phyloP scores from a whole-genome alignment of 2,888 invertebrate species.

The Erynnis tages region DNA sequence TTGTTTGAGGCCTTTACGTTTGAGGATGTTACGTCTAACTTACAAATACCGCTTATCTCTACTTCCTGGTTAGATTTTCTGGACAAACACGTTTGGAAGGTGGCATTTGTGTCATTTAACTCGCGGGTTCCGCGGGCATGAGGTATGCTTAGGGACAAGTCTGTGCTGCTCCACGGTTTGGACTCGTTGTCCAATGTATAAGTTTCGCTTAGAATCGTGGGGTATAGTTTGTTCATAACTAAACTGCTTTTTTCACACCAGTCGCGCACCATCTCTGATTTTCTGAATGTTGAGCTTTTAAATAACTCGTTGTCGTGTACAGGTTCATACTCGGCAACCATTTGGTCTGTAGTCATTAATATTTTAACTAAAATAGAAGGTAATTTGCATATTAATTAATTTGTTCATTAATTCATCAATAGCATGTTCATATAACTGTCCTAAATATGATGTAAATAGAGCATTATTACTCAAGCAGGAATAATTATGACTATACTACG shows the following conservation, averaged over 20 bases:
- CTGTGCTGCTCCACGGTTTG: slow-evolving; percentile 47
- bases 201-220: slow-evolving; percentile 67
- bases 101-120: slow-evolving; percentile 46
- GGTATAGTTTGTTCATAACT: slow-evolving; percentile 68
- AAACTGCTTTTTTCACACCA: slow-evolving; percentile 71
- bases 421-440: too few species aligned
- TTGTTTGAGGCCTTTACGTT: slow-evolving; percentile 41
- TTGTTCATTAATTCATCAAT: not conserved
- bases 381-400: not conserved
- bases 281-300: slow-evolving; percentile 47
- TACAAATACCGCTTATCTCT: slow-evolving; percentile 61
- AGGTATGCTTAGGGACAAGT: slow-evolving; percentile 37
- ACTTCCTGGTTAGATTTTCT: slow-evolving; percentile 42
- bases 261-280: slow-evolving; percentile 66
- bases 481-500: too few species aligned
- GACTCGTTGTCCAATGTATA: slow-evolving; percentile 59
- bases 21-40: slow-evolving; percentile 49
- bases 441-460: too few species aligned
- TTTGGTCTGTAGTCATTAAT: slow-evolving; percentile 81
- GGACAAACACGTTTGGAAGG: slow-evolving; percentile 62
- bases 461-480: too few species aligned
- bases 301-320: slow-evolving; percentile 53
- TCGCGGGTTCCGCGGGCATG: not conserved
- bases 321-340: slow-evolving; percentile 82
- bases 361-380: slow-evolving; percentile 80